Evolutionary conservation across 1,140 invertebrate genomes (phyloP).

Genomic region (Bombus ignitus): DNA sequence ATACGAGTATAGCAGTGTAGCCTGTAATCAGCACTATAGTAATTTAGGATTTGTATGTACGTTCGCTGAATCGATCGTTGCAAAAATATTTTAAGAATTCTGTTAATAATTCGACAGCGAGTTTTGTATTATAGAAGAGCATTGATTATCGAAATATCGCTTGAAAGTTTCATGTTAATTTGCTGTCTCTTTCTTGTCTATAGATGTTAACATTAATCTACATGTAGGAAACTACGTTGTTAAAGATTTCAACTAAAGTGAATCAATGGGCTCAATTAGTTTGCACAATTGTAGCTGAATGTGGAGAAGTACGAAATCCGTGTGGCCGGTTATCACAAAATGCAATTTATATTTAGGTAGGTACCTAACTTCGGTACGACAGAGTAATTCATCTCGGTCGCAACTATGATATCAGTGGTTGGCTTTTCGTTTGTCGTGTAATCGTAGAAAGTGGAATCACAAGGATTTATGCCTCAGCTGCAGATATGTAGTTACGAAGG

Average conservation of each 20-base stretch:
- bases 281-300: conserved; percentile 16
- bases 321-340: conserved; percentile 19
- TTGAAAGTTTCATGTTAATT: neutral
- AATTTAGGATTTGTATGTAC: neutral
- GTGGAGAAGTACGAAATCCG: neutral
- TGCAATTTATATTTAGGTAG: conserved; percentile 45
- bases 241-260: conserved; percentile 18
- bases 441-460: conserved; percentile 50
- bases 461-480: conserved; percentile 42
- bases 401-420: conserved; percentile 37
- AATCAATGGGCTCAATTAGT: conserved; percentile 4
- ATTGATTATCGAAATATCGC: neutral
- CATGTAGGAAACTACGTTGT: neutral
- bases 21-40: neutral
- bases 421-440: conserved; percentile 39
- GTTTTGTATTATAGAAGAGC: too few species aligned
- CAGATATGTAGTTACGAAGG: conserved; percentile 3
- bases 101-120: neutral
- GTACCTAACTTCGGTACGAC: conserved; percentile 21
- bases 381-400: conserved; percentile 42
- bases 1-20: too few species aligned
- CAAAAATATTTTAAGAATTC: neutral
- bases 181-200: neutral
- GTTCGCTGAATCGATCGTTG: neutral
- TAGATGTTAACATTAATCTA: neutral